phyloP scores from a whole-genome alignment of 2,888 invertebrate genomes.

The Drosophila nigritarsus region DNA sequence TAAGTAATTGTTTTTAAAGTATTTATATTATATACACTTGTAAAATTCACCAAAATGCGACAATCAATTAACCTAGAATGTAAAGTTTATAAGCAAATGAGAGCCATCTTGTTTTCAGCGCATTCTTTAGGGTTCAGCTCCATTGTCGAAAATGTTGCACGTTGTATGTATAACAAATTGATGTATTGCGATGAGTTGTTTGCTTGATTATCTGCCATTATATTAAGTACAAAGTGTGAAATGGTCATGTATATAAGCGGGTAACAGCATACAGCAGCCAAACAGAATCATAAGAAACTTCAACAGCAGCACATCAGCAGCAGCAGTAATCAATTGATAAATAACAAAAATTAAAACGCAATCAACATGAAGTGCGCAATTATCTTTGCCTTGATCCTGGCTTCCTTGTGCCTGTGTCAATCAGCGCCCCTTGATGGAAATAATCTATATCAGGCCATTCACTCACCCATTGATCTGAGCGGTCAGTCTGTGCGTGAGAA shows the following conservation, averaged over 20 bases:
- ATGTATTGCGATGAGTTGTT: conserved; percentile 47
- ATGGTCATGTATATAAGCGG: conserved; percentile 58
- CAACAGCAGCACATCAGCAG: conserved; percentile 41
- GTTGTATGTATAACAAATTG: conserved; percentile 41
- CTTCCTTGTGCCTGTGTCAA: conserved; percentile 25
- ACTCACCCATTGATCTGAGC: conserved; percentile 52
- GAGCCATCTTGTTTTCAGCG: conserved; percentile 27
- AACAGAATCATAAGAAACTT: conserved; percentile 64
- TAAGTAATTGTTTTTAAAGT: neutral
- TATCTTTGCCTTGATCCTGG: conserved; percentile 28
- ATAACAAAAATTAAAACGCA: conserved; percentile 1
- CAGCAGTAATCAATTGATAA: conserved; percentile 4
- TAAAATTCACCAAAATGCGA: neutral
- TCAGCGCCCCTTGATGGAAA: conserved; percentile 40
- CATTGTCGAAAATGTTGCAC: conserved; percentile 58
- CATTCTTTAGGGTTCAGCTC: conserved; percentile 50
- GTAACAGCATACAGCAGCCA: neutral
- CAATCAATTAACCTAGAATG: neutral
- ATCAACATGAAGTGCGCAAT: conserved; percentile 50
- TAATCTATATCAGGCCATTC: conserved; percentile 29
- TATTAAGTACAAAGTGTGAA: conserved; percentile 62
- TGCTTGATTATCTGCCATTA: conserved; percentile 50
- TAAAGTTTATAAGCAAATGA: neutral
- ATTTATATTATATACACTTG: neutral
- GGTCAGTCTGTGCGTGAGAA: conserved; percentile 58